Base-by-base conservation (phyloP, 2,797 vertebrate species). In the Rhynchonycteris naso region DNA sequence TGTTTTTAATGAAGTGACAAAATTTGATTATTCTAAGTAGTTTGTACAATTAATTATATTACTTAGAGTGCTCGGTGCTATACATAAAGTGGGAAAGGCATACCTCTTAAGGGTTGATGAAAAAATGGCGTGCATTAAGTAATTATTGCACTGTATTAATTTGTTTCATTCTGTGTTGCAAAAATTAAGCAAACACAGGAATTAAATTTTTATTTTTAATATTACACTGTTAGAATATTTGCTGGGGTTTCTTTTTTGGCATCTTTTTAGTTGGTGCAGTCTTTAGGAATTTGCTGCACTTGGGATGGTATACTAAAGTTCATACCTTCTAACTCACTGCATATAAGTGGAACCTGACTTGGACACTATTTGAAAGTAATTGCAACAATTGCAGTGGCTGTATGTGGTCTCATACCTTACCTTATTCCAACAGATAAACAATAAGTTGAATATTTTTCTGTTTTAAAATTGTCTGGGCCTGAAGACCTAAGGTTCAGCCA, bases 141-240 rank as follows among this genome's bases (percentile, higher is more conserved):
- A 88, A 7, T 78, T 88, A 72, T 15, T 76, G 10, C 14, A 50
- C 9, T 87, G 19, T 56, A 28, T 88, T 86, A 35, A 78, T 68
- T 78, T 83, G 43, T 72, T 92, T 82, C 24, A 19, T 82, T 93
- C 66, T 63, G 30, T 80, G 5, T 95, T 94, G 84, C 24, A 72
- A 68, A 59, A 59, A 76, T 54, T 92, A 69, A 65, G 61, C 13
- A 86, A 78, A 58, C 43, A n/a, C 35, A 81, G 8, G 24, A 74
- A 68, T 86, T 93, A 89, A 66, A 6, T 69, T 86, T 91, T 59
- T 90, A 24, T 69, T 75, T 88, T 52, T 14, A 26, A 5, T 33
- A 61, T 76, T 56, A 61, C 3, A 61, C 28, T 26, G 14, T 83
- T 90, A 63, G 43, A 87, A n/a, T 91, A 54, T 78, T 91, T 90